Evolutionary conservation across 2,888 invertebrate species (phyloP), one percentile per base, ranked within the genome.

Genomic region (Lasioglossum oenotherae): DNA sequence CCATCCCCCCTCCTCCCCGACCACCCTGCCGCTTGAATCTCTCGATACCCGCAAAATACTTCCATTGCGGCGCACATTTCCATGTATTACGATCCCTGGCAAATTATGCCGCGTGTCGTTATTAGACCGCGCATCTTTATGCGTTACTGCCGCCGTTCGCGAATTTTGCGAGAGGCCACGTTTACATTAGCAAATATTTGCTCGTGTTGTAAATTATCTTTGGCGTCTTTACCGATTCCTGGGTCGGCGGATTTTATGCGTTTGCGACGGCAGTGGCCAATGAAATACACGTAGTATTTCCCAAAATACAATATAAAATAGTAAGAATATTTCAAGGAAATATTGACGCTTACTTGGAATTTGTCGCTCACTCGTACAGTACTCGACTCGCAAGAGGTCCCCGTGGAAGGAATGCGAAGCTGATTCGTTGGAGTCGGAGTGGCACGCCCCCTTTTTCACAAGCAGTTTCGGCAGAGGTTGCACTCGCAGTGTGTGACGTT

Each of bases 11-110:
- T 67, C 53, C 73, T 1, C 16, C 31, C 44, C 74, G 75, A 67
- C 64, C 72, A 79, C 69, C 72, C 46, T n/a, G 31, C 57, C 64
- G 67, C 14, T 23, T n/a, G 46, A 71, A 35, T 44, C 76, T 74
- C 19, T 69, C 16, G 31, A 57, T n/a, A 23, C 53, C 35, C 23
- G 38, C 46, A n/a, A 73, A 16, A 64, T n/a, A 16, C 27, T 35
- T 69, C 35, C 38, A 35, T 35, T 69, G 35, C 67, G 67, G 23
- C 31, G 64, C 67, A 23, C 23, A 69, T 69, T 69, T 69, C 67
- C 64, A 31, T 64, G 64, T 16, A 31, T 64, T 64, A 64, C 27
- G 64, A 64, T 31, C 16, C 16, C 31, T 1, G 64, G 6, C 64
- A 31, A 64, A 64, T 64, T 64, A 64, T 64, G 6, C 64, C 31